Evolutionary conservation across 2,113 vertebrate genomes (phyloP), one percentile per base, ranked within the genome.

Genomic region (Eretmochelys imbricata): DNA sequence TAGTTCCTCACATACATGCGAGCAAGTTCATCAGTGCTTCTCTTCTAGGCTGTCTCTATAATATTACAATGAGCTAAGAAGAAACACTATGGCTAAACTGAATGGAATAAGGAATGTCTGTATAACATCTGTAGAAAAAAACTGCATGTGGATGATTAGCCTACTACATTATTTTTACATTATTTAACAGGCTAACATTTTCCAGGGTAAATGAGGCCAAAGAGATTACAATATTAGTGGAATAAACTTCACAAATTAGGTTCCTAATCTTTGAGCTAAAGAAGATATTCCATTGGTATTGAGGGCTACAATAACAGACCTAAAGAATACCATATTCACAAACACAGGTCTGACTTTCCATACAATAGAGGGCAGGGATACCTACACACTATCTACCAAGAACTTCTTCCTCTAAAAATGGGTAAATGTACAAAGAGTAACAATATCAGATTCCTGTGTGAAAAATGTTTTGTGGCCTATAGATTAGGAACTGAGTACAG

Each of bases 251-350:
- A 65, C n/a, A 53, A 95, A 88, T 11, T 1, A 51, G 1, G 19
- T 22, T 76, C 51, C 51, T 27, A 78, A 84, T 49, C 0, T 80
- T 78, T 88, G 87, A 84, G 14, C 31, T 78, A 78, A 59, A 82
- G 16, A 48, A 19, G 87, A 3, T 7, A 89, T 86, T 1, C 57
- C 13, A 11, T 86, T 72, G 62, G 17, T 1, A 78, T 27, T 24
- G 80, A 1, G 0, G 0, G 1, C 9, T 91, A 20, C 35, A 72
- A n/a, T 42, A 84, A 8, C 3, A 83, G 69, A 0, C 8, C 3
- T 1, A 1, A 50, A 42, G 17, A 1, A 1, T 59, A 11, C 4
- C 13, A 48, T 82, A 88, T 62, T 25, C 55, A 29, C 20, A 51
- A 48, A 75, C 25, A 78, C 11, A 51, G 42, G 25, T 14, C 48